Conservation (phyloP, 1,140 invertebrate species). For the Mactra quadrangularis region DNA sequence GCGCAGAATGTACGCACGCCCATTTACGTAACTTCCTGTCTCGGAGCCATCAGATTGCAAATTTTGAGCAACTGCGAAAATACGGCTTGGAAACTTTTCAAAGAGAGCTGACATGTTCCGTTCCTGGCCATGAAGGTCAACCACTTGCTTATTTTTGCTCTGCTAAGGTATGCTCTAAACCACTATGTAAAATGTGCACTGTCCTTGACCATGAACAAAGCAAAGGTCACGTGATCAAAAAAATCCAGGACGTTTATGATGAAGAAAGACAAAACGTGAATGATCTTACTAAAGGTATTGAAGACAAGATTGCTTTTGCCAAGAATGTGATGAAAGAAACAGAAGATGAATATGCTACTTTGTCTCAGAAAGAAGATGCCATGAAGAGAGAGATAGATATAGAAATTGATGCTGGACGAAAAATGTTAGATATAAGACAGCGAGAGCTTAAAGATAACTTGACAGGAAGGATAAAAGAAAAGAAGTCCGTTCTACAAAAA, state of each 20-base stretch:
- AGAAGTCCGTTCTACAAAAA: constrained; percentile 58
- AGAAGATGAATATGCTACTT: constrained; percentile 36
- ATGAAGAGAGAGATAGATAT: constrained; percentile 58
- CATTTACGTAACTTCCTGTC: constrained; percentile 60
- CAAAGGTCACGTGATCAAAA: constrained; percentile 54
- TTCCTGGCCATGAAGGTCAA: constrained; percentile 57
- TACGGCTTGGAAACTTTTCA: constrained; percentile 61
- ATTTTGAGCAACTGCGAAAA: constrained; percentile 59
- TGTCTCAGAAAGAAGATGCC: constrained; percentile 41
- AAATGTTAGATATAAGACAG: constrained; percentile 59
- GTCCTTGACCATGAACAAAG: constrained; percentile 55
- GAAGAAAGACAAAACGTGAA: constrained; percentile 54
- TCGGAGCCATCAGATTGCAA: constrained; percentile 59
- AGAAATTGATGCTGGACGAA: constrained; percentile 59
- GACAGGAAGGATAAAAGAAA: constrained; percentile 48
- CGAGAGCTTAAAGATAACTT: constrained; percentile 57
- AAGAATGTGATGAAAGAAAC: constrained; percentile 60
- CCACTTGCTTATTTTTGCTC: constrained; percentile 40
- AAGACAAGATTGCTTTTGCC: constrained; percentile 58
- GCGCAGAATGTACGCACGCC: constrained; percentile 61
- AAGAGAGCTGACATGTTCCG: constrained; percentile 49
- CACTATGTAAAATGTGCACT: constrained; percentile 61
- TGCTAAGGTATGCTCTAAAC: constrained; percentile 53
- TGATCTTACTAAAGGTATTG: constrained; percentile 48
- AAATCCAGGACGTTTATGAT: constrained; percentile 55